Evolutionary conservation across 1,140 invertebrate species (phyloP), one percentile per base, ranked within the genome.

Genomic region (Drosophila kikkawai): DNA sequence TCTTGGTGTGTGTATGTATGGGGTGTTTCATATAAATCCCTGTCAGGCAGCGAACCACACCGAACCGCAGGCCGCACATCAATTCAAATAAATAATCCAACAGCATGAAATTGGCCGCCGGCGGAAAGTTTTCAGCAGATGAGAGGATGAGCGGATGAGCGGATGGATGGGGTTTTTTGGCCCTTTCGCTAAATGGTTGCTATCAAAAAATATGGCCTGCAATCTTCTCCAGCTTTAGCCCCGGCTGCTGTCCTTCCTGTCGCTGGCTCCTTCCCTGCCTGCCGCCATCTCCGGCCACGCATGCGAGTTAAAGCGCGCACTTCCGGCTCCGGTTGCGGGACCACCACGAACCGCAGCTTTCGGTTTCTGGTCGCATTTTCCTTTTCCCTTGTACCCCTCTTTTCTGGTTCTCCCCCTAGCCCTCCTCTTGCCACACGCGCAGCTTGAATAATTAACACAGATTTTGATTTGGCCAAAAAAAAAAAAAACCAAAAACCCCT

Each of bases 21-120:
- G 67, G 13, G 32, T 58, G 17, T 13, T 13, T 39, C 36, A 68
- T 61, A 60, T 78, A 78, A 78, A 78, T 77, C 74, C 75, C 44
- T 69, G 75, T 68, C 64, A 77, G 55, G 32, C 75, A 57, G 51
- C 34, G 44, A 74, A 74, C 57, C 69, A 37, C 71, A 61, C 68
- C 22, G 41, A 73, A 74, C 69, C 69, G 57, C 73, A 68, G 48
- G 67, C 83, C 84, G 83, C 83, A 87, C 84, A 87, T 87, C 84
- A 88, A 83, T 87, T 87, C 80, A 87, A 87, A 87, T 87, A 87
- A 87, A 87, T 87, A 87, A 88, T 88, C 83, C 81, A 84, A 84
- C 34, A 87, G 85, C 85, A 88, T 88, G 74, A 87, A 84, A 87
- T 85, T 86, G 82, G 79, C 79, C 83, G 66, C 63, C 61, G 71